These are phyloP conservation scores for Eilema griseolum DNA, from an alignment of 2,888 invertebrate genomes.

Conservation along the genomic window DNA sequence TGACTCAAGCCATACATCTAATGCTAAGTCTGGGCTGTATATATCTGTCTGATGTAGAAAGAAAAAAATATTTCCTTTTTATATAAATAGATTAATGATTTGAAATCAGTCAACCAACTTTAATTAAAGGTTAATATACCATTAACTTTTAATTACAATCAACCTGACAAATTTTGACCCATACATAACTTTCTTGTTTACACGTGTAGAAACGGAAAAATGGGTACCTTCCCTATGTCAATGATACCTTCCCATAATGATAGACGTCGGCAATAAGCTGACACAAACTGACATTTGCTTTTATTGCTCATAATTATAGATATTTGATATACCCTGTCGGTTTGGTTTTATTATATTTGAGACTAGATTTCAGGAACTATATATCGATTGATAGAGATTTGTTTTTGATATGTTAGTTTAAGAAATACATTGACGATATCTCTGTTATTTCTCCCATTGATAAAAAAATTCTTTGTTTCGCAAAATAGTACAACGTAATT, in stretches of 20 bases:
- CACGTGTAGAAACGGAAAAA: slow-evolving; percentile 4
- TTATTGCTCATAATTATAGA: slow-evolving; percentile 26
- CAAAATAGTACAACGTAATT: no score
- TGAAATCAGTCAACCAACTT: neutral
- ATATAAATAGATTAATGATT: no score
- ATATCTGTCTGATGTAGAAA: no score
- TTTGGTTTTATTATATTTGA: neutral
- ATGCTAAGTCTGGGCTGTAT: no score
- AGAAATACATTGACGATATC: no score
- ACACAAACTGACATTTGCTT: slow-evolving; percentile 24
- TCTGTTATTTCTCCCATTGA: no score
- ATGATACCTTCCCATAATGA: slow-evolving; percentile 16
- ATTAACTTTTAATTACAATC: slow-evolving; percentile 5
- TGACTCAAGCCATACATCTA: no score
- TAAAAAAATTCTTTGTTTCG: no score
- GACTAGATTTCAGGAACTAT: neutral
- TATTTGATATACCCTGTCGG: slow-evolving; percentile 11
- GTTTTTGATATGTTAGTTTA: no score
- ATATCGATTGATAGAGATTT: neutral
- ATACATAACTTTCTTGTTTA: slow-evolving; percentile 1
- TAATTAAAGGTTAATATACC: neutral
- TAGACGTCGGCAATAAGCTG: slow-evolving; percentile 19
- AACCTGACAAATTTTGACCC: neutral
- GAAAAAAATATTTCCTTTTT: no score
- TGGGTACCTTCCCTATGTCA: slow-evolving; percentile 12